phyloP scores from a whole-genome alignment of 1,140 invertebrate genomes.

The Leptoteleia sp. region DNA sequence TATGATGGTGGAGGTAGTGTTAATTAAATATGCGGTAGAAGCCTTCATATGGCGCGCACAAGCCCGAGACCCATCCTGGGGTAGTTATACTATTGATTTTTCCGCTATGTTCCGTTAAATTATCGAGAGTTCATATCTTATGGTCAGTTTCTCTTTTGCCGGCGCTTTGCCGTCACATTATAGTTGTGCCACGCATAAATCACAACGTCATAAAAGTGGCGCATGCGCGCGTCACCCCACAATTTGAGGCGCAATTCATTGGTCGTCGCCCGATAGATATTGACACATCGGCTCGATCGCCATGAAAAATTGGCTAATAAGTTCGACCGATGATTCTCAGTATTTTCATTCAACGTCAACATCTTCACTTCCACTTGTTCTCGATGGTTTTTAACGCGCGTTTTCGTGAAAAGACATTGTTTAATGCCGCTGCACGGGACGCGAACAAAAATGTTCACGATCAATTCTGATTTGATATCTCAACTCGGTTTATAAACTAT shows the following conservation, averaged over 20 bases:
- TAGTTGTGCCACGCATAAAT: conserved; percentile 40
- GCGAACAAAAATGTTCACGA: background rate
- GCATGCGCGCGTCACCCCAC: conserved; percentile 6
- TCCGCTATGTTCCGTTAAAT: conserved; percentile 68
- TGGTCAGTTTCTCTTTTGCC: conserved; percentile 57
- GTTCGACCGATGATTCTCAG: too few relatives aligned
- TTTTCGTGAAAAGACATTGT: background rate
- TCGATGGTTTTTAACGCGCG: too few relatives aligned
- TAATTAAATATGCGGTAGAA: conserved; percentile 66
- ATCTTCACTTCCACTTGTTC: too few relatives aligned
- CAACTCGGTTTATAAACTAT: conserved; percentile 4
- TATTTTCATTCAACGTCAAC: too few relatives aligned
- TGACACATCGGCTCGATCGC: conserved; percentile 1
- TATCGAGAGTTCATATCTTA: conserved; percentile 70
- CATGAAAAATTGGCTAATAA: background rate
- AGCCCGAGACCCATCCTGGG: conserved; percentile 55
- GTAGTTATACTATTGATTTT: conserved; percentile 72
- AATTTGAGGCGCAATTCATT: conserved; percentile 31
- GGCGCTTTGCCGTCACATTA: conserved; percentile 12
- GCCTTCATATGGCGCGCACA: conserved; percentile 58
- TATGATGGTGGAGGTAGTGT: conserved; percentile 51
- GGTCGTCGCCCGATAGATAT: conserved; percentile 33
- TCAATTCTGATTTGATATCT: conserved; percentile 26
- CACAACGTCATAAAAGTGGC: conserved; percentile 23
- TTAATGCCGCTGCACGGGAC: background rate